Conservation (phyloP, 2,113 vertebrate species). For the Daphoenositta chrysoptera region DNA sequence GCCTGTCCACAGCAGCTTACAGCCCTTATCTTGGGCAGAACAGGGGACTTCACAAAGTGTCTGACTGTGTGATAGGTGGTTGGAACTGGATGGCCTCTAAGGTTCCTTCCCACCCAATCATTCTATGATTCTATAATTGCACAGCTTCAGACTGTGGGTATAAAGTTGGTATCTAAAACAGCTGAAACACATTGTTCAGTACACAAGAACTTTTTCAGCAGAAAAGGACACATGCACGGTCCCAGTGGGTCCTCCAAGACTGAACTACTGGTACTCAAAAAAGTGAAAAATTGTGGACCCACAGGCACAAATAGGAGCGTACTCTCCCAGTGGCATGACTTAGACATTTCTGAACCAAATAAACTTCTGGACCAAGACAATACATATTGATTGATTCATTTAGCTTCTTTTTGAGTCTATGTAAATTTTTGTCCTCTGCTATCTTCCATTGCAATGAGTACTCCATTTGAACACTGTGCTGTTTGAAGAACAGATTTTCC, state of each 20-base stretch:
- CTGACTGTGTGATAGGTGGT: accelerated
- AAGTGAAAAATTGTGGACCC: not conserved
- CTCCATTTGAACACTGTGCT: not conserved
- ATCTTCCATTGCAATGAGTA: not conserved
- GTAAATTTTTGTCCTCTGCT: not conserved
- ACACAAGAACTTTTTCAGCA: not conserved
- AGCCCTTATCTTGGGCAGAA: not conserved
- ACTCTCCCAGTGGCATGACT: not conserved
- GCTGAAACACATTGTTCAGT: not conserved
- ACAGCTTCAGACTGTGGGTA: not conserved
- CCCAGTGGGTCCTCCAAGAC: not conserved
- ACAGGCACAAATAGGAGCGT: accelerated
- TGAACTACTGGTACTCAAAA: not conserved
- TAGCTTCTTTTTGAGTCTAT: not conserved
- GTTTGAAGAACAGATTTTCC: not conserved
- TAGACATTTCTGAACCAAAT: not conserved
- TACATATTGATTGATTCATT: not conserved
- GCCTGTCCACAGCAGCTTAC: not conserved
- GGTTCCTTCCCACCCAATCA: not conserved
- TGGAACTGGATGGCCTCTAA: not conserved
- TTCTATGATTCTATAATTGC: not conserved
- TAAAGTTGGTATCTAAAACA: not conserved
- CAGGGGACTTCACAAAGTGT: not conserved
- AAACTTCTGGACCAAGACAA: not conserved
- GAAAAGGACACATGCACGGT: accelerated